Conservation (phyloP, 2,888 invertebrate genomes). For the Epistrophe eligans region DNA sequence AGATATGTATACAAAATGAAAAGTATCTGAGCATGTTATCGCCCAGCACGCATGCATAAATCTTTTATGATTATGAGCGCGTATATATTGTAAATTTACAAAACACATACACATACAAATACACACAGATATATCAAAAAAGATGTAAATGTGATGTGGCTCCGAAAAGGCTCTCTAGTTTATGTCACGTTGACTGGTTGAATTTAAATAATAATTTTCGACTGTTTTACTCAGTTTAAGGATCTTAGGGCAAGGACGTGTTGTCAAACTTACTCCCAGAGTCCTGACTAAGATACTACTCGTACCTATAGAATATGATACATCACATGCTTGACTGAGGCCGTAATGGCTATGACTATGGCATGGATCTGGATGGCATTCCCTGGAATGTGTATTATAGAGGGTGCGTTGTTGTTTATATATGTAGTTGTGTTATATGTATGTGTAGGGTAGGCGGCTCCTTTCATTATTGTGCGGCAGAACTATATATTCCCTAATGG, state of each 20-base stretch:
- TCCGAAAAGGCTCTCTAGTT: conserved; percentile 20
- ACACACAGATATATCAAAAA: not conserved
- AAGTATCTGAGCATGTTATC: conserved; percentile 75
- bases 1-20: conserved; percentile 62
- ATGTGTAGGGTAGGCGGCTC: conserved; percentile 33
- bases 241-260: conserved; percentile 59
- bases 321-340: conserved; percentile 33
- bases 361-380: conserved; percentile 26
- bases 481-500: conserved; percentile 44
- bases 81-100: conserved; percentile 62
- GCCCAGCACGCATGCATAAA: conserved; percentile 71
- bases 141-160: conserved; percentile 21
- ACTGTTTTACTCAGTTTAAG: conserved; percentile 40
- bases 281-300: not conserved
- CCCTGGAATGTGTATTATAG: conserved; percentile 24
- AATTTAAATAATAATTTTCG: conserved; percentile 74
- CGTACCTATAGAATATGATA: conserved; percentile 22
- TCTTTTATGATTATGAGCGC: conserved; percentile 70
- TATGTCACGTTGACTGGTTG: conserved; percentile 52
- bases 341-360: not conserved
- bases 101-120: conserved; percentile 6
- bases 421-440: not conserved
- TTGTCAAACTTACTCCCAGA: conserved; percentile 46
- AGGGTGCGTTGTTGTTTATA: conserved; percentile 54
- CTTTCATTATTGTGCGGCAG: conserved; percentile 38